phyloP scores from a whole-genome alignment of 2,113 vertebrate genomes.

The Hypocryptadius cinnamomeus region DNA sequence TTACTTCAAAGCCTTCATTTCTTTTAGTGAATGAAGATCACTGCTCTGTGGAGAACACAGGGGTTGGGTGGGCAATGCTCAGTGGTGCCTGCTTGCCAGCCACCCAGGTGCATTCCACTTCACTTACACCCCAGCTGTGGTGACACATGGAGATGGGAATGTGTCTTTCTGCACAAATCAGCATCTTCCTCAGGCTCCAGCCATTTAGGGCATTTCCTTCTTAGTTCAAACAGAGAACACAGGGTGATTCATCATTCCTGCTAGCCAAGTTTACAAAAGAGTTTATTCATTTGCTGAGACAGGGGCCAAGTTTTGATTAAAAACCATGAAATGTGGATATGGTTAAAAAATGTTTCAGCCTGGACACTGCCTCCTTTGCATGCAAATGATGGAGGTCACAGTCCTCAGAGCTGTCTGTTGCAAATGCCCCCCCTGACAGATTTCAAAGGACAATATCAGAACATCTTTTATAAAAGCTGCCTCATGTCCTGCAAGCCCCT shows the following conservation, averaged over 20 bases:
- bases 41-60: accelerated
- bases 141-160: neutral
- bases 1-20: neutral
- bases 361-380: neutral
- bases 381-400: neutral
- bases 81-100: neutral
- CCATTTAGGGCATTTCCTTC: neutral
- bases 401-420: neutral
- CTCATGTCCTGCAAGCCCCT: neutral
- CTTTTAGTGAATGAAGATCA: neutral
- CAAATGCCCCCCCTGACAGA: neutral
- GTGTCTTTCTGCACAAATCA: neutral
- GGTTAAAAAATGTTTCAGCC: neutral
- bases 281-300: neutral
- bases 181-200: neutral
- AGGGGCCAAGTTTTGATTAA: neutral
- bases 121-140: neutral
- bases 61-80: neutral
- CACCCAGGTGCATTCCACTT: neutral
- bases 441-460: neutral
- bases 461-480: neutral
- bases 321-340: neutral
- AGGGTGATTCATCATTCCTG: neutral
- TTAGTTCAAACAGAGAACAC: neutral
- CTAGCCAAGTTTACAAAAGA: neutral